Percentiles rank a stretch among this genome's conserved stretches.
Conservation (phyloP, 2,888 invertebrate genomes). For the Vesta saturnalis region DNA sequence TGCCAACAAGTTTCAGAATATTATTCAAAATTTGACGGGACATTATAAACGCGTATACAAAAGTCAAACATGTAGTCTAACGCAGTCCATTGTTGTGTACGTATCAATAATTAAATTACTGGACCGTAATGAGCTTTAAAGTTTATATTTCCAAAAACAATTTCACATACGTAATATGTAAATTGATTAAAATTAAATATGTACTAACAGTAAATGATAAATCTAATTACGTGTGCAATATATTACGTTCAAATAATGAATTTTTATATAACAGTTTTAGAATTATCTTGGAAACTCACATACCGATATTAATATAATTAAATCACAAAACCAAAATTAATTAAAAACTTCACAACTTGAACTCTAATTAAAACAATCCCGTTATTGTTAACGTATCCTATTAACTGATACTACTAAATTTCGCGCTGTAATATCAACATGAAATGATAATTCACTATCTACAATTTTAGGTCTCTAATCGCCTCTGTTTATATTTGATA, state of each 20-base stretch:
- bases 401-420: slow-evolving; percentile 13
- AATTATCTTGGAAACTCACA: background rate
- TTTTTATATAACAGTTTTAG: background rate
- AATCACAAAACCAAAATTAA: background rate
- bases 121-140: slow-evolving; percentile 32
- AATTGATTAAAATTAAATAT: slow-evolving; percentile 26
- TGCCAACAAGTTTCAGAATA: slow-evolving; percentile 17
- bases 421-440: slow-evolving; percentile 1
- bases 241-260: background rate
- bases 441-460: slow-evolving; percentile 8
- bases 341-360: background rate
- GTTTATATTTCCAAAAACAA: slow-evolving; percentile 23
- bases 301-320: background rate
- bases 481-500: slow-evolving; percentile 10
- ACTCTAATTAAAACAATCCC: background rate
- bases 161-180: slow-evolving; percentile 22
- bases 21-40: slow-evolving; percentile 28
- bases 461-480: slow-evolving; percentile 12
- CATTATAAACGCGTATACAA: slow-evolving; percentile 20
- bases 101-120: slow-evolving; percentile 32
- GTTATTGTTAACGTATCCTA: background rate
- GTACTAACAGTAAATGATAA: slow-evolving; percentile 18
- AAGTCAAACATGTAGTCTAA: slow-evolving; percentile 25
- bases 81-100: slow-evolving; percentile 19
- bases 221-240: slow-evolving; percentile 4